Conservation (phyloP, 2,113 vertebrate species). For the Triplophysa tibetana region DNA sequence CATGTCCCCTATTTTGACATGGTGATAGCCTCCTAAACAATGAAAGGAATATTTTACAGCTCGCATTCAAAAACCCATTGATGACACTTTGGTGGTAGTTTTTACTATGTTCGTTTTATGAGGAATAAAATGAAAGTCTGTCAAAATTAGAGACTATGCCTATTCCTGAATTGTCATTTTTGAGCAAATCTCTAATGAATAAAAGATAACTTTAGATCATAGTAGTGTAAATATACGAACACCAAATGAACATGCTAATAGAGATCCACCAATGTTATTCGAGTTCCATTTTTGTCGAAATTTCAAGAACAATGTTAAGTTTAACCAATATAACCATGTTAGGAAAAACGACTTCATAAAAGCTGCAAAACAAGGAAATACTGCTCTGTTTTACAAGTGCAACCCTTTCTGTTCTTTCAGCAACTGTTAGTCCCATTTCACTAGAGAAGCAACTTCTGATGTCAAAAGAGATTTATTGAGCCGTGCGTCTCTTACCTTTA, state of each 20-base stretch:
- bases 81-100: no score
- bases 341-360: not conserved
- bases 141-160: no score
- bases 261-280: not conserved
- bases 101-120: no score
- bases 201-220: not conserved
- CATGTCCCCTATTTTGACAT: conserved; percentile 96
- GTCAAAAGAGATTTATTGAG: not conserved
- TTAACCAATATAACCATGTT: not conserved
- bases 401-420: not conserved
- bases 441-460: not conserved
- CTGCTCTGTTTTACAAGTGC: not conserved
- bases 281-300: not conserved
- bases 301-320: not conserved
- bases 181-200: not conserved
- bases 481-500: conserved; percentile 78
- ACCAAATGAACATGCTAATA: no score
- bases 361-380: not conserved
- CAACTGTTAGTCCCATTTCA: not conserved
- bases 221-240: not conserved
- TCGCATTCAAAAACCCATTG: not conserved
- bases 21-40: conserved; percentile 89
- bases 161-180: no score
- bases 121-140: no score
- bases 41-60: conserved; percentile 20